Base-by-base conservation (phyloP, 2,888 invertebrate species). In the Drosophila anomalata region DNA sequence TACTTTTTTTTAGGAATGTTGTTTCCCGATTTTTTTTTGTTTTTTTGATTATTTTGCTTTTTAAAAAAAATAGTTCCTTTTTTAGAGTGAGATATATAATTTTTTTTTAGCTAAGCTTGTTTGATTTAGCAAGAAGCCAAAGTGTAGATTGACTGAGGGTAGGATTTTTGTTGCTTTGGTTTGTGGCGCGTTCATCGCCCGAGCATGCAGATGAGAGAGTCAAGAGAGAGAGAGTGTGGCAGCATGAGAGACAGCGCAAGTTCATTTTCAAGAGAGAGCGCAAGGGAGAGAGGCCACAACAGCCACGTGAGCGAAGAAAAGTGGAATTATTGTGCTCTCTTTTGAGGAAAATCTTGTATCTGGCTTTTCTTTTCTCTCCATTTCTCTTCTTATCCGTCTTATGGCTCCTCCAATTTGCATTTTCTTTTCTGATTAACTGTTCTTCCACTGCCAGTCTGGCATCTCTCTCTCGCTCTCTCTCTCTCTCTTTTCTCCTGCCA, bases 71-170 rank as follows among this genome's bases (percentile, higher is more conserved):
- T 42, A 65, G 36, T 7, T n/a, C n/a, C 11, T 11, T 33, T 33
- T 63, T 31, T 55, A 8, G 48, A 33, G 12, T 12, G 12, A n/a
- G 36, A 36, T 65, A 55, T 68, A 42, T 42, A 17, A 17, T 14
- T 17, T 17, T 63, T 65, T 55, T 24, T 39, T 58, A 48, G 41
- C 55, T 65, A 57, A 53, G 71, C 73, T 76, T 76, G 78, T 84
- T 74, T 79, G 75, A 81, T 78, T 89, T 91, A 89, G 91, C 89
- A 91, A 90, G 91, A 91, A 91, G 91, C 91, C 91, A 91, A 91
- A 91, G 90, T 91, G 90, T 91, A 90, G 91, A 91, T 91, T 91
- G 91, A 91, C 87, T 80, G 90, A 87, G 90, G 90, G 90, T 89
- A 90, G 89, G 90, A 90, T 90, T 89, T 76, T 74, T 80, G 58